Base-by-base conservation (phyloP, 2,888 invertebrate genomes). In the Plagiodera versicolora region DNA sequence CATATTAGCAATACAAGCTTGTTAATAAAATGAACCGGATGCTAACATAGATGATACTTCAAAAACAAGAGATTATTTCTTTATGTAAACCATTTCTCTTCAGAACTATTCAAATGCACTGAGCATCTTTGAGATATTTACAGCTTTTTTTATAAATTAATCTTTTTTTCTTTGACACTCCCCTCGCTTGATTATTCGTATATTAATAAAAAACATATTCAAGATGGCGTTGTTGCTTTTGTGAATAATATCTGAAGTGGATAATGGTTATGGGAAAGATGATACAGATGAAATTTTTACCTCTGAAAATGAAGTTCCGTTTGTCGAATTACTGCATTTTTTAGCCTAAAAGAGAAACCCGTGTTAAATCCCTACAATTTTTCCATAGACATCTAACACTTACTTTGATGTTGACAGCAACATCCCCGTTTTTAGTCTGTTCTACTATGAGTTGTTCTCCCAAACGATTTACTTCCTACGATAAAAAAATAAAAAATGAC, bases 401-500 rank as follows among this genome's bases (percentile, higher is more conserved):
- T 66, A 72, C 72, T 63, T 72, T 71, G 45, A 63, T 58, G 58
- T 65, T 65, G 44, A 65, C 64, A 56, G 44, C 58, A 19, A 70
- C 51, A 45, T 73, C 73, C 24, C 62, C 65, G 63, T 69, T 73
- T 67, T 69, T 73, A 57, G 64, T 69, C 60, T 72, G 70, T 68
- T 74, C 73, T 60, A 70, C 60, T 32, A 63, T 61, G 35, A 75
- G 66, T 58, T 73, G 70, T 64, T 75, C 73, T 55, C 63, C 69
- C 54, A 73, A 67, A 56, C 66, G 61, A 63, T 70, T 67, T 50
- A 74, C 68, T 65, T 74, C 73, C 70, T 75, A 61, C 49, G 72
- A 70, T 61, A 52, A 65, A 45, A 53, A 56, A 56, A 62, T 45
- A 48, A 44, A 56, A 54, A 48, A 52, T 58, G 17, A 51, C 5